These are phyloP conservation scores for Spongilla lacustris DNA, from an alignment of 37 sponge, comb jelly and placozoan genomes.

Conservation along the genomic window DNA sequence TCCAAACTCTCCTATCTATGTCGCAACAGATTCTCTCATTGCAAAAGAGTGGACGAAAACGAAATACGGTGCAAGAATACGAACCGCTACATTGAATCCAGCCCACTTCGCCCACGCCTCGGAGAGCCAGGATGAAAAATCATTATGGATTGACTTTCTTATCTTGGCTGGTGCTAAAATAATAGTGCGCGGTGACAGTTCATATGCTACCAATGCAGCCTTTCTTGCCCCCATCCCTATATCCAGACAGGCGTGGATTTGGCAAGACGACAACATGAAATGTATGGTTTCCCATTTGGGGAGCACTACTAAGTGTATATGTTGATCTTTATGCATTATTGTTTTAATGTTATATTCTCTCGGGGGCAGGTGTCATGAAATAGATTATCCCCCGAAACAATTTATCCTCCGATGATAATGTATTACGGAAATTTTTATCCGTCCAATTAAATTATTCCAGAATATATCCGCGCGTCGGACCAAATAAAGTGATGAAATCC, in stretches of 20 bases:
- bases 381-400: no score
- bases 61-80: not conserved
- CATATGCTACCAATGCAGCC: slow-evolving; percentile 22
- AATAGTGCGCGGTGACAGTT: slow-evolving; percentile 26
- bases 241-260: slow-evolving; percentile 10
- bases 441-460: no score
- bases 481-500: no score
- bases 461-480: no score
- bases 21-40: slow-evolving; percentile 34
- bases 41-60: slow-evolving; percentile 11
- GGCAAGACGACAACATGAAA: not conserved
- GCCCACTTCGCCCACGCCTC: not conserved
- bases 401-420: no score
- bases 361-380: no score
- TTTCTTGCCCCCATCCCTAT: slow-evolving; percentile 20
- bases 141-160: slow-evolving; percentile 21
- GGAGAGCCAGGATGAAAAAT: not conserved
- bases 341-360: no score
- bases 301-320: slow-evolving; percentile 2
- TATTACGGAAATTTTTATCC: no score
- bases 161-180: slow-evolving; percentile 3
- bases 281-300: slow-evolving; percentile 26
- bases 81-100: not conserved
- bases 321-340: no score
- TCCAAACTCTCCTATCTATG: not conserved